A percentile compares a stretch with the other conserved stretches of the same genome.
Evolutionary conservation across 2,888 invertebrate genomes (phyloP).

Genomic region (Ophion obscuratus): DNA sequence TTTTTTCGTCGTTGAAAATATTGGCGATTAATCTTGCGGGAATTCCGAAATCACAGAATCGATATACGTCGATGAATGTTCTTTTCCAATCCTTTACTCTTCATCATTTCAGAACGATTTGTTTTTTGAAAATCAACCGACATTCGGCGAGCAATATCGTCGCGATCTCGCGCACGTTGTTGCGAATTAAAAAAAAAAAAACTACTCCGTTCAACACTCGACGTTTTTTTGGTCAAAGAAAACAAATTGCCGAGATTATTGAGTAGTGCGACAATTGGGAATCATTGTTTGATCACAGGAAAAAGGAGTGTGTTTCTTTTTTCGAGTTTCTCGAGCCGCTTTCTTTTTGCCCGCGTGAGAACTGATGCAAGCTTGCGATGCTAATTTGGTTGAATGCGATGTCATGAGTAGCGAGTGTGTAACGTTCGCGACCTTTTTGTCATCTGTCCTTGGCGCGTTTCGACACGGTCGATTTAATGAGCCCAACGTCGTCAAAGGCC

Average conservation of each 20-base stretch:
- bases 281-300: conserved; percentile 1
- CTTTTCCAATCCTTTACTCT: conserved; percentile 67
- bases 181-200: background rate
- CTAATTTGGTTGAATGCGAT: conserved; percentile 25
- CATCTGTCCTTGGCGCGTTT: conserved; percentile 16
- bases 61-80: conserved; percentile 73
- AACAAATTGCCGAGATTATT: conserved; percentile 52
- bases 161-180: conserved; percentile 36
- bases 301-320: background rate
- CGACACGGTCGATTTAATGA: conserved; percentile 5
- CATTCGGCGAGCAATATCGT: conserved; percentile 12
- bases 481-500: conserved; percentile 20
- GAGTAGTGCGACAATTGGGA: conserved; percentile 23
- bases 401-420: conserved; percentile 12
- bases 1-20: background rate
- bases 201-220: background rate
- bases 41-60: conserved; percentile 72
- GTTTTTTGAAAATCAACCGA: conserved; percentile 17
- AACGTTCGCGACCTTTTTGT: conserved; percentile 1
- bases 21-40: background rate
- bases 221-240: conserved; percentile 39
- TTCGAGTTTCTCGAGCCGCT: background rate
- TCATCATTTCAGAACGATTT: conserved; percentile 44
- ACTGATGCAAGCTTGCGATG: conserved; percentile 31
- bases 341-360: conserved; percentile 6